These are phyloP conservation scores for Suillia variegata DNA, from an alignment of 2,888 invertebrate species.

Conservation along the genomic window DNA sequence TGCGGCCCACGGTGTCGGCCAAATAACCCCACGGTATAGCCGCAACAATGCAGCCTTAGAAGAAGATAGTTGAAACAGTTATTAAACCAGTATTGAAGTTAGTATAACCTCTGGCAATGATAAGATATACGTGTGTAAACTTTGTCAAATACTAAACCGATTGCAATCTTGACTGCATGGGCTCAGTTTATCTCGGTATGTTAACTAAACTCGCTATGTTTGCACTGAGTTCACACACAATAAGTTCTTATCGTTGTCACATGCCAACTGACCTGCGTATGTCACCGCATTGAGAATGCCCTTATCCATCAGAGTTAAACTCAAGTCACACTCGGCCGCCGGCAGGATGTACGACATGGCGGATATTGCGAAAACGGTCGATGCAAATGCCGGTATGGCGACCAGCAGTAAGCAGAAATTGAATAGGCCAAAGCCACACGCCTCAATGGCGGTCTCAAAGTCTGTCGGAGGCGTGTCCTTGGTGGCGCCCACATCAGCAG, in stretches of 20 bases:
- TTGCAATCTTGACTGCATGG: too few species aligned
- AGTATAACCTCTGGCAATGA: too few species aligned
- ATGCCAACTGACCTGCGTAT: constrained; percentile 80
- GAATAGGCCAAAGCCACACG: constrained; percentile 73
- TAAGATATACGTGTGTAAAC: too few species aligned
- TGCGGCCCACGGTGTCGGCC: constrained; percentile 74
- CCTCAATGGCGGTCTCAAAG: constrained; percentile 73
- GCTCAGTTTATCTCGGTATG: too few species aligned
- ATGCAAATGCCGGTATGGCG: constrained; percentile 69
- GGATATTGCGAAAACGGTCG: constrained; percentile 73
- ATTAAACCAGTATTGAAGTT: too few species aligned
- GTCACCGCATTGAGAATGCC: constrained; percentile 73
- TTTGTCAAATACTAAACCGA: too few species aligned
- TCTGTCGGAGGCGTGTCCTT: constrained; percentile 60
- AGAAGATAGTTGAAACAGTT: background rate
- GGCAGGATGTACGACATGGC: constrained; percentile 75
- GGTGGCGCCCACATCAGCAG: background rate
- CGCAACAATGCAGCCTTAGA: constrained; percentile 74
- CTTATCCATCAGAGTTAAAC: constrained; percentile 71
- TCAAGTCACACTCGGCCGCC: constrained; percentile 74
- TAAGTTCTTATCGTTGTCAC: background rate
- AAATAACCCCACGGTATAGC: constrained; percentile 78
- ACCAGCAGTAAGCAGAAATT: constrained; percentile 69
- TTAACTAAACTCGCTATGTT: too few species aligned
- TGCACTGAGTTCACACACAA: too few species aligned